Conservation (phyloP, 2,113 vertebrate genomes). For the Polyodon spathula region DNA sequence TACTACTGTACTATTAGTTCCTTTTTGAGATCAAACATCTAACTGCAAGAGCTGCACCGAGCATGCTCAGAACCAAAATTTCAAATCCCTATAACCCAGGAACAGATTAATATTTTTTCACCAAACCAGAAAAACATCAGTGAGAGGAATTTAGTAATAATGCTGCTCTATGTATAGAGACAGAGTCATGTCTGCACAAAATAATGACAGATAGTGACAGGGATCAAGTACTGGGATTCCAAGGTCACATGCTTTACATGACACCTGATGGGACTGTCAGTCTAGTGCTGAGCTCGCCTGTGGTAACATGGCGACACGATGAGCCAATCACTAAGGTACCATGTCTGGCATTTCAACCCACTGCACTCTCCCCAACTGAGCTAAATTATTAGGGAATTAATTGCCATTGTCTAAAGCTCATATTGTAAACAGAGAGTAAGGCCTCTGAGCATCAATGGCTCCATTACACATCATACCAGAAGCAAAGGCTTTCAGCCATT, state of each 20-base stretch:
- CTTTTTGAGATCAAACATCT: too few species aligned
- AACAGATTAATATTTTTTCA: background rate
- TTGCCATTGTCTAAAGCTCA: conserved; percentile 38
- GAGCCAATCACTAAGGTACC: conserved; percentile 50
- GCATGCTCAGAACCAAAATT: too few species aligned
- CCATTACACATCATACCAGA: too few species aligned
- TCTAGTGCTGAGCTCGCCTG: conserved; percentile 43
- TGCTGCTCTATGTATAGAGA: conserved; percentile 30
- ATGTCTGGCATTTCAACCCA: conserved; percentile 53
- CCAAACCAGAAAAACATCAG: background rate
- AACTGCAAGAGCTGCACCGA: too few species aligned
- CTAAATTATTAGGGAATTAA: conserved; percentile 51
- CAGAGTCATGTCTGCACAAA: conserved; percentile 38
- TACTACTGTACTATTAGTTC: too few species aligned
- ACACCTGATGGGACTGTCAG: conserved; percentile 53
- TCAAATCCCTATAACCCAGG: too few species aligned
- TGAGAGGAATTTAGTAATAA: conserved; percentile 14
- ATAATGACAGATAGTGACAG: conserved; percentile 48
- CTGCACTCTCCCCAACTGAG: conserved; percentile 39
- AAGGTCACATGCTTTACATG: conserved; percentile 59
- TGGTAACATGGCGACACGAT: conserved; percentile 42
- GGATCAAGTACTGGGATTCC: conserved; percentile 54
- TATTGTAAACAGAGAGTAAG: background rate
- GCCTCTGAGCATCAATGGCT: too few species aligned
- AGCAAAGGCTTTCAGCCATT: too few species aligned